Percentiles rank a stretch among this genome's conserved stretches.
These are phyloP conservation scores for Ectropis grisescens DNA, from an alignment of 1,140 invertebrate genomes.

Conservation along the genomic window DNA sequence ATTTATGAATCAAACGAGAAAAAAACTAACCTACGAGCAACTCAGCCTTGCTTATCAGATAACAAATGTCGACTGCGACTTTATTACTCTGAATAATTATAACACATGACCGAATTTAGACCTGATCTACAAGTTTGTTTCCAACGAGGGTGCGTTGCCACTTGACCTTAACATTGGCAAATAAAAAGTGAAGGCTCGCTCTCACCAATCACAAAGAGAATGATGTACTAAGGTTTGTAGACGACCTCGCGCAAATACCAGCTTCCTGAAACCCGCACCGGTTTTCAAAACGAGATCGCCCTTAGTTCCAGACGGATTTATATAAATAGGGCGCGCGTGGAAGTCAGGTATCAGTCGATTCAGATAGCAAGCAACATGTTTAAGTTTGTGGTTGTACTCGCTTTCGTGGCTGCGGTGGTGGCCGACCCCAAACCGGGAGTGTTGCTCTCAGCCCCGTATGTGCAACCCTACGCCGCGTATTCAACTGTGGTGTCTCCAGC, in stretches of 20 bases:
- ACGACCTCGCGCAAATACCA: constrained; percentile 55
- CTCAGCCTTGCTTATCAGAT: no score
- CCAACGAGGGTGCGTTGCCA: no score
- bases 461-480: not conserved
- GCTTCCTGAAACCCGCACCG: constrained; percentile 50
- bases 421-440: not conserved
- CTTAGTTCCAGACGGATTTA: constrained; percentile 44
- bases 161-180: no score
- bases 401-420: not conserved
- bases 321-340: constrained; percentile 49
- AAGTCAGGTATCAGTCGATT: constrained; percentile 43
- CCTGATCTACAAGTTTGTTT: no score
- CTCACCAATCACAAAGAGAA: no score
- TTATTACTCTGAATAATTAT: no score
- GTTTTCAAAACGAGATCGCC: constrained; percentile 51
- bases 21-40: no score
- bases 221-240: constrained; percentile 3
- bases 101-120: no score
- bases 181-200: no score
- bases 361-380: constrained; percentile 25
- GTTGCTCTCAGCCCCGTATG: not conserved
- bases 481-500: not conserved
- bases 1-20: no score
- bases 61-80: no score
- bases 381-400: not conserved